Conservation (phyloP, 2,888 invertebrate species). For the Chloroclystis v-ata region DNA sequence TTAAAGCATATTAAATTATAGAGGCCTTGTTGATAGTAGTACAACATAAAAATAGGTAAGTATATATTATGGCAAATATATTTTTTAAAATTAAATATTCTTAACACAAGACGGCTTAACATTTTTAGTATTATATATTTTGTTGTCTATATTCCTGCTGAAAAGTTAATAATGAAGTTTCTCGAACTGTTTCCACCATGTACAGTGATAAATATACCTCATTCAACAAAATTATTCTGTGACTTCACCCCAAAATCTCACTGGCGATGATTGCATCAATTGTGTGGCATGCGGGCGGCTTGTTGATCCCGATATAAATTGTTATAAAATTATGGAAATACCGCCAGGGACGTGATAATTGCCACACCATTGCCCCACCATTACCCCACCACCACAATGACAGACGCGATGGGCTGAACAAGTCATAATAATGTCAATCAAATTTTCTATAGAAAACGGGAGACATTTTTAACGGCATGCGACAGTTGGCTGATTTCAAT, state of each 20-base stretch:
- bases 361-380: slow-evolving; percentile 1
- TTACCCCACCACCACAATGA: background rate
- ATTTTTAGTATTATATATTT: too few relatives aligned
- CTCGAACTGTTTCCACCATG: background rate
- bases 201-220: background rate
- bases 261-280: slow-evolving; percentile 76
- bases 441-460: too few relatives aligned
- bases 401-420: slow-evolving; percentile 12
- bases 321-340: slow-evolving; percentile 61
- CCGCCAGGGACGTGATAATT: slow-evolving; percentile 47
- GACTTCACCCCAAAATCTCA: slow-evolving; percentile 69
- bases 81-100: too few relatives aligned
- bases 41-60: too few relatives aligned
- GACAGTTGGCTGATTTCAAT: too few relatives aligned
- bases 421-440: slow-evolving; percentile 12
- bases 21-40: too few relatives aligned
- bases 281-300: slow-evolving; percentile 73
- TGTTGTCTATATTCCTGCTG: too few relatives aligned
- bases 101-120: too few relatives aligned
- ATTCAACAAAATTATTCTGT: slow-evolving; percentile 1
- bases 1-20: too few relatives aligned
- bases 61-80: too few relatives aligned
- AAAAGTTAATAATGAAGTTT: too few relatives aligned
- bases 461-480: too few relatives aligned
- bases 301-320: slow-evolving; percentile 69